Base-by-base conservation (phyloP, 2,888 invertebrate species). In the Drosophila limbata region DNA sequence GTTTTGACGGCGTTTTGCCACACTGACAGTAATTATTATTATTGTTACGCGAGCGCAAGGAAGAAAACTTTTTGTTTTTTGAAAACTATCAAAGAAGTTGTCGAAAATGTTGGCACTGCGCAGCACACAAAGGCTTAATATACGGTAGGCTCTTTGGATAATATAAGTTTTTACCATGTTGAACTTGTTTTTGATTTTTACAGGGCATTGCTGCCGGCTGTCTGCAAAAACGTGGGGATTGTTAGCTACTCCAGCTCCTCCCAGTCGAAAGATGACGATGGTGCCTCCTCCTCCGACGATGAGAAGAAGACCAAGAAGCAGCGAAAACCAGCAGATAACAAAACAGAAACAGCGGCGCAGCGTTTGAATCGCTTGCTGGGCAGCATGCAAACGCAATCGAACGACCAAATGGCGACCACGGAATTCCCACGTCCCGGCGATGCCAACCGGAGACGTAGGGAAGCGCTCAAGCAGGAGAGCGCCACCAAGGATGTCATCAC, bases 371-470 rank as follows among this genome's bases (percentile, higher is more conserved):
- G 90, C 15, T 68, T 93, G 28, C 64, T 93, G 19, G 85, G 91
- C 8, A 91, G 89, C 33, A 92, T 93, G 92, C 83, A 91, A 53
- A 92, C 91, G 91, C 84, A 91, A 33, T 89, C 91, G 0, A 90
- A 90, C 47, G 88, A 90, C 64, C 70, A 69, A 25, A 42, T 87
- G 4, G 50, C 71, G 0, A 21, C 52, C 10, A 25, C 84, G 0
- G 81, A 84, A 4, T 79, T 91, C 56, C 84, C 91, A 3, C 89
- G 84, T n/a, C 92, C 93, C 0, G 90, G 91, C 8, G 89, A 88
- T n/a, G 86, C 80, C 0, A 79, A 79, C 57, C 81, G 84, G 10
- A 75, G 78, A 15, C 88, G 83, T 3, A 76, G 81, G 11, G 81
- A 84, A 17, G 70, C 78, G 6, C 66, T 76, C 0, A 87, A 89